Percentiles rank a stretch among this genome's conserved stretches.
These are phyloP conservation scores for Callionymus lyra DNA, from an alignment of 2,113 vertebrate genomes.

Conservation along the genomic window DNA sequence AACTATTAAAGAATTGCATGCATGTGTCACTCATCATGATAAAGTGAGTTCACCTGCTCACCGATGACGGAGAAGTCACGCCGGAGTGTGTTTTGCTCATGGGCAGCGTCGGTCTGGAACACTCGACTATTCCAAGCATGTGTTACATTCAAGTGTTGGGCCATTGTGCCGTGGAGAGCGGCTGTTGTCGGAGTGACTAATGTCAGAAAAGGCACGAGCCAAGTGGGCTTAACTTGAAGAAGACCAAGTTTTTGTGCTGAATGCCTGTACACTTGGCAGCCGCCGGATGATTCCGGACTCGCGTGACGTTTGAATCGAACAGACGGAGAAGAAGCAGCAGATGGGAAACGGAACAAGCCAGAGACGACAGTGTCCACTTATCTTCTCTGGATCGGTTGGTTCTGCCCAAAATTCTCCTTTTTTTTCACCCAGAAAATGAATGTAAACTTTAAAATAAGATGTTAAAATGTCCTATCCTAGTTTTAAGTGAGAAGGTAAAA, in stretches of 20 bases:
- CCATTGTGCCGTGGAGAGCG: constrained; percentile 37
- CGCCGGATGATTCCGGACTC: constrained; percentile 4
- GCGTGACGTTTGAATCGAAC: constrained; percentile 12
- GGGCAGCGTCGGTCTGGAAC: constrained; percentile 27
- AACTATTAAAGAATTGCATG: too few relatives aligned
- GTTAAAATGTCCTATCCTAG: too few relatives aligned
- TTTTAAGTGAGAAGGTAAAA: too few relatives aligned
- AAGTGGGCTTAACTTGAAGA: constrained; percentile 43
- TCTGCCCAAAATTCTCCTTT: background rate
- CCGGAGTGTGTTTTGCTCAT: constrained; percentile 32
- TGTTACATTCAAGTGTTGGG: constrained; percentile 46
- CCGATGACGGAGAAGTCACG: constrained; percentile 1
- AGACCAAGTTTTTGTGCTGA: constrained; percentile 15
- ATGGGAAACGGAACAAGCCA: background rate
- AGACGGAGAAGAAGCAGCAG: constrained; percentile 1
- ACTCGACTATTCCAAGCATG: constrained; percentile 41
- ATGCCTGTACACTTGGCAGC: constrained; percentile 13
- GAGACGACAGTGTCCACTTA: background rate
- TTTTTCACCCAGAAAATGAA: too few relatives aligned
- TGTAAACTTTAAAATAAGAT: too few relatives aligned
- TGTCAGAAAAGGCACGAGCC: constrained; percentile 34
- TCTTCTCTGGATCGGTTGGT: constrained; percentile 17
- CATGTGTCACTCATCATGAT: too few relatives aligned
- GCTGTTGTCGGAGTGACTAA: constrained; percentile 36
- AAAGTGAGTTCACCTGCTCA: too few relatives aligned